Conservation (phyloP, 2,888 invertebrate genomes). For the Acrobasis consociella region DNA sequence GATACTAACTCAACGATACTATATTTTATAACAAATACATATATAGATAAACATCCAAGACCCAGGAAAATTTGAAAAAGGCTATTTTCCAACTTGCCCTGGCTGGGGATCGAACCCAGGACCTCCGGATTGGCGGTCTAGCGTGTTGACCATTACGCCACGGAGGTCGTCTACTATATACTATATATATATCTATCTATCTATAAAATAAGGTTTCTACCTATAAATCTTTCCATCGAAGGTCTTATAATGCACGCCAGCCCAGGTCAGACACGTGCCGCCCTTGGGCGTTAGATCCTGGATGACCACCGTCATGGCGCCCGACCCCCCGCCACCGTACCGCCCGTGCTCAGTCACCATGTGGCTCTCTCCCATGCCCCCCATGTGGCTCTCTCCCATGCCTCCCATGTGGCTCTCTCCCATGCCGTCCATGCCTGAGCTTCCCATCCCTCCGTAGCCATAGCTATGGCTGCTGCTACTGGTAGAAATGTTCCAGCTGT, state of each 20-base stretch:
- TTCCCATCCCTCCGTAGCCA: conserved; percentile 9
- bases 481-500: conserved; percentile 21
- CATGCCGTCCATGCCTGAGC: background rate
- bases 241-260: conserved; percentile 90
- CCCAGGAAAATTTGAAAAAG: too few relatives aligned
- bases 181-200: too few relatives aligned
- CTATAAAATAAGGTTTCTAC: conserved; percentile 66
- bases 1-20: too few relatives aligned
- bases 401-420: conserved; percentile 25
- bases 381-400: conserved; percentile 22
- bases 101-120: too few relatives aligned
- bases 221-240: conserved; percentile 92
- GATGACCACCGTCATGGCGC: conserved; percentile 48
- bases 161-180: too few relatives aligned
- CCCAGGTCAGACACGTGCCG: conserved; percentile 91
- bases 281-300: conserved; percentile 81
- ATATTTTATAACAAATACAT: too few relatives aligned
- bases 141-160: too few relatives aligned
- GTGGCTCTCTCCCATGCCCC: conserved; percentile 26
- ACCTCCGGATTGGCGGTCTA: too few relatives aligned
- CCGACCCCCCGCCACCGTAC: conserved; percentile 32
- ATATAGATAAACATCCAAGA: too few relatives aligned
- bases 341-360: background rate
- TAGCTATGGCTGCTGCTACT: conserved; percentile 26
- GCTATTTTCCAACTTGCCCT: too few relatives aligned